These are phyloP conservation scores for Ptilodon capucinus DNA, from an alignment of 2,888 invertebrate genomes.

Conservation along the genomic window DNA sequence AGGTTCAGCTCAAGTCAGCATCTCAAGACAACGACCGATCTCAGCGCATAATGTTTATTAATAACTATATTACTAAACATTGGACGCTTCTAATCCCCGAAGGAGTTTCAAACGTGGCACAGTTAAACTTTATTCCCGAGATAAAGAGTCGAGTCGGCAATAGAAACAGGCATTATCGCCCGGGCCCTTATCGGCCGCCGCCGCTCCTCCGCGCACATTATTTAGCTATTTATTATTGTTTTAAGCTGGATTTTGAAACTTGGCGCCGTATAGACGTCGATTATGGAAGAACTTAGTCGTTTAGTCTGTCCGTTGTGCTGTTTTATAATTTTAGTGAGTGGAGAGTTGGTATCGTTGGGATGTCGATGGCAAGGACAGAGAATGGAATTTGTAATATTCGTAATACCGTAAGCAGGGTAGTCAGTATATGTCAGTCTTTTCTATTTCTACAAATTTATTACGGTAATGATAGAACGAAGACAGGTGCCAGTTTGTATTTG, in stretches of 20 bases:
- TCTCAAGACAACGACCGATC: neutral
- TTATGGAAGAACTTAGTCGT: neutral
- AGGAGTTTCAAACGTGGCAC: conserved; percentile 8
- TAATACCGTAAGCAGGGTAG: too few species aligned
- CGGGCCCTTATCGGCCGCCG: conserved; percentile 40
- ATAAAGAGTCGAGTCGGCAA: conserved; percentile 34
- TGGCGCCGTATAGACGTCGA: neutral
- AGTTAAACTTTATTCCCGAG: conserved; percentile 37
- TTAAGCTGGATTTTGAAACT: conserved; percentile 6
- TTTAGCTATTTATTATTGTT: conserved; percentile 29
- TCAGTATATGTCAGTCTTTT: too few species aligned
- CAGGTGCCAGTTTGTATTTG: too few species aligned
- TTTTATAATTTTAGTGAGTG: neutral
- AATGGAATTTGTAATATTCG: neutral
- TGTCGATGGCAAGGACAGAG: neutral
- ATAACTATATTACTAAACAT: neutral
- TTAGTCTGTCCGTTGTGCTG: neutral
- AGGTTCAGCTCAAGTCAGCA: neutral
- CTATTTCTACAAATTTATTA: too few species aligned
- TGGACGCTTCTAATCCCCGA: conserved; percentile 3
- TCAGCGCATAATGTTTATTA: neutral
- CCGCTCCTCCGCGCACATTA: conserved; percentile 28
- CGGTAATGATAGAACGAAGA: too few species aligned
- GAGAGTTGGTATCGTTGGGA: neutral
- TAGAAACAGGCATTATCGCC: conserved; percentile 31